Conservation (phyloP, 1,140 invertebrate species). For the Drosophila navojoa region DNA sequence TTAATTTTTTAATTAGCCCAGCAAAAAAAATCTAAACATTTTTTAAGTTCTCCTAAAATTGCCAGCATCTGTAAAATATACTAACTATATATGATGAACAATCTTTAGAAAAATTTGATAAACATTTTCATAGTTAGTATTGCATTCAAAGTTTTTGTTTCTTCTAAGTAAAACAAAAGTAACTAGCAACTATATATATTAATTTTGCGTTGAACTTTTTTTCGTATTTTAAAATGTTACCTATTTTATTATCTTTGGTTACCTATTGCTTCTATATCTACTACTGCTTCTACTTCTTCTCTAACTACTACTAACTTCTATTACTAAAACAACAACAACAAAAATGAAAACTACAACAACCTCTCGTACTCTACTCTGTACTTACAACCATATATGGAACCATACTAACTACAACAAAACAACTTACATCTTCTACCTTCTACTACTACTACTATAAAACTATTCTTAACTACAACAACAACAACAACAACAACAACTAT, state of each 20-base stretch:
- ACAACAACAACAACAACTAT: constrained; percentile 66
- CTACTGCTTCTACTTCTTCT: constrained; percentile 49
- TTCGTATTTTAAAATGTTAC: constrained; percentile 1
- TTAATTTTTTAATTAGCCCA: constrained; percentile 6
- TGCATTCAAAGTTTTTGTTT: constrained; percentile 1
- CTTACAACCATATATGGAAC: constrained; percentile 68
- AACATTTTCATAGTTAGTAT: constrained; percentile 25
- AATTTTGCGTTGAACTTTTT: constrained; percentile 7
- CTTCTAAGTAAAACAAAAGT: not conserved
- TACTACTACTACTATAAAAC: constrained; percentile 66
- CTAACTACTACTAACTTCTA: constrained; percentile 52
- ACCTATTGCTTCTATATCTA: constrained; percentile 69
- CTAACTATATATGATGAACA: not conserved
- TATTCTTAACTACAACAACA: constrained; percentile 71
- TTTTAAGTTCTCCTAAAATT: constrained; percentile 1
- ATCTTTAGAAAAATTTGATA: constrained; percentile 6
- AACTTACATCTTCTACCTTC: constrained; percentile 78
- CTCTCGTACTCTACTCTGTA: constrained; percentile 62
- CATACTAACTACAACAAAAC: constrained; percentile 78
- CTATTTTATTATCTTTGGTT: constrained; percentile 18
- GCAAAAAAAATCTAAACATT: not conserved
- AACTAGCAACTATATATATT: not conserved
- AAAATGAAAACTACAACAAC: constrained; percentile 52
- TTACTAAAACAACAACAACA: constrained; percentile 59
- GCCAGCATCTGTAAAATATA: constrained; percentile 26